These are phyloP conservation scores for Pseudococcus viburni DNA, from an alignment of 2,888 invertebrate genomes.

Conservation along the genomic window DNA sequence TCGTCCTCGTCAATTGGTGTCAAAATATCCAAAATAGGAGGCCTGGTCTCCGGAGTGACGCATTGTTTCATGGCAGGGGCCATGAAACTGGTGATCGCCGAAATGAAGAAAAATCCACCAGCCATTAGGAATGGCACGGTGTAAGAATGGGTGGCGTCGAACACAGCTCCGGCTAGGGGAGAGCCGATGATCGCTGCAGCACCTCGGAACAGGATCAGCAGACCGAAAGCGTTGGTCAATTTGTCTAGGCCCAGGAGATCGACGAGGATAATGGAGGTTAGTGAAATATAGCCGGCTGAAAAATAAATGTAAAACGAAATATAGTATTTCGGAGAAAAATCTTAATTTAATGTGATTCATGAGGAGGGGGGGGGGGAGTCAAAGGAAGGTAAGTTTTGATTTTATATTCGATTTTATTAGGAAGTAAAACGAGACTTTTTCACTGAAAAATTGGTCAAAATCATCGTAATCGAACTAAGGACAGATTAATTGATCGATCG, in stretches of 20 bases:
- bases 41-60: slow-evolving; percentile 75
- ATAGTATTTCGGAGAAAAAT: too few relatives aligned
- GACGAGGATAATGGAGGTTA: slow-evolving; percentile 97
- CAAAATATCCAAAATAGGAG: slow-evolving; percentile 80
- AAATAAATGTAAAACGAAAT: slow-evolving; percentile 2
- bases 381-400: too few relatives aligned
- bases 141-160: slow-evolving; percentile 88
- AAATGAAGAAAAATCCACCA: slow-evolving; percentile 86
- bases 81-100: slow-evolving; percentile 87
- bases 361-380: too few relatives aligned
- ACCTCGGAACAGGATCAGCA: slow-evolving; percentile 95
- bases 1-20: slow-evolving; percentile 85
- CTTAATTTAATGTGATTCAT: too few relatives aligned
- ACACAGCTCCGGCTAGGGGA: slow-evolving; percentile 88
- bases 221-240: slow-evolving; percentile 96
- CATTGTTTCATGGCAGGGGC: slow-evolving; percentile 79
- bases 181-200: slow-evolving; percentile 92
- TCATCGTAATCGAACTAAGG: too few relatives aligned
- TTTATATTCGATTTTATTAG: too few relatives aligned
- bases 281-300: slow-evolving; percentile 94
- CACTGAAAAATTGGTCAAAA: too few relatives aligned
- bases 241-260: slow-evolving; percentile 96
- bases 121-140: slow-evolving; percentile 94
- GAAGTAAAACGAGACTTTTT: too few relatives aligned
- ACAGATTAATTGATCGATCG: too few relatives aligned